Evolutionary conservation across 2,113 vertebrate genomes (phyloP).

Genomic region (Saguinus midas): DNA sequence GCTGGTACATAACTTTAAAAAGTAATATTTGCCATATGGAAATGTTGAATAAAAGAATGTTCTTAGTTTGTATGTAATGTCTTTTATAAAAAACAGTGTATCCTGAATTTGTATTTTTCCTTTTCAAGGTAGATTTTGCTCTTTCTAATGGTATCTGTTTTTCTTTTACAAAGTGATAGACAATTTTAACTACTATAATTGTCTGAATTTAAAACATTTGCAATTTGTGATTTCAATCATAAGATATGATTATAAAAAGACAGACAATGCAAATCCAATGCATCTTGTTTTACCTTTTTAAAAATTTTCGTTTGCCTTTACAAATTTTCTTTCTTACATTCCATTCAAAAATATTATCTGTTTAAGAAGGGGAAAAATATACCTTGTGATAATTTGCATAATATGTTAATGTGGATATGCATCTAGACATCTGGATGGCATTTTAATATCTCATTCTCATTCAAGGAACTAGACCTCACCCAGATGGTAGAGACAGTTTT

Average conservation of each 20-base stretch:
- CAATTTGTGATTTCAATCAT: conserved; percentile 55
- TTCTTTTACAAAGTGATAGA: conserved; percentile 55
- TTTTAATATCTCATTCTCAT: conserved; percentile 89
- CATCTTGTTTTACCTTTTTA: conserved; percentile 47
- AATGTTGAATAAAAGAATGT: background rate
- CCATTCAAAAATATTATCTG: conserved; percentile 83
- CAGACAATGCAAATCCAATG: conserved; percentile 56
- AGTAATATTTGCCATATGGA: background rate
- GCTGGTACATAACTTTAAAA: background rate
- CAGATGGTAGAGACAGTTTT: conserved; percentile 87
- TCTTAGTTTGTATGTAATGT: background rate
- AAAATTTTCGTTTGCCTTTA: conserved; percentile 66
- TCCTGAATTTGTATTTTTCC: background rate
- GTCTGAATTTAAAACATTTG: background rate
- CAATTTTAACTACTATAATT: background rate
- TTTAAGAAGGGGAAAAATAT: conserved; percentile 71
- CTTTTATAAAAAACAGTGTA: background rate
- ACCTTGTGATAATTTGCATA: conserved; percentile 83
- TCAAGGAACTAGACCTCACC: conserved; percentile 84
- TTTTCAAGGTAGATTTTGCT: background rate
- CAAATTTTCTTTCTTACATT: conserved; percentile 77
- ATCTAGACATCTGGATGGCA: conserved; percentile 88
- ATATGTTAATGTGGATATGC: conserved; percentile 82
- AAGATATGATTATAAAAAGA: conserved; percentile 70
- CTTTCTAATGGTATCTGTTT: conserved; percentile 30